These are phyloP conservation scores for Zhuqinia jingwanae DNA, from an alignment of 2,888 invertebrate species.

Conservation along the genomic window DNA sequence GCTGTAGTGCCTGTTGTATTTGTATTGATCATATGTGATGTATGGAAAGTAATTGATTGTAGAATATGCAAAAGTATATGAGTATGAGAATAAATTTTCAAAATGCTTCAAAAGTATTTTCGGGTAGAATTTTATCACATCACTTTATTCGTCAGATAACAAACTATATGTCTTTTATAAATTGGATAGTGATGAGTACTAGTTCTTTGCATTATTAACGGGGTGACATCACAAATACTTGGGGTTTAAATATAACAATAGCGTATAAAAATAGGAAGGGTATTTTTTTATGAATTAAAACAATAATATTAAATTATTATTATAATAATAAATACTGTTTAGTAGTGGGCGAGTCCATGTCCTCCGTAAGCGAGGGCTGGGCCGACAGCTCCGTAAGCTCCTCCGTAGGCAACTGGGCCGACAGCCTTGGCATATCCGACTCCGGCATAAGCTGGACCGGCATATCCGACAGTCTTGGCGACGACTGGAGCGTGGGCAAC, in stretches of 20 bases:
- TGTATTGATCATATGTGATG: too few relatives aligned
- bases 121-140: constrained; percentile 14
- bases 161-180: neutral
- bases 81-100: too few relatives aligned
- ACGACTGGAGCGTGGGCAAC: constrained; percentile 50
- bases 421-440: constrained; percentile 37
- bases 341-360: constrained; percentile 32
- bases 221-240: constrained; percentile 38
- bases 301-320: constrained; percentile 37
- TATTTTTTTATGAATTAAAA: neutral
- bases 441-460: constrained; percentile 21
- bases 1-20: too few relatives aligned
- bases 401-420: constrained; percentile 11
- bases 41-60: too few relatives aligned
- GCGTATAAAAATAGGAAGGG: constrained; percentile 45
- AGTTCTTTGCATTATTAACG: constrained; percentile 16
- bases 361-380: constrained; percentile 15
- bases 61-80: too few relatives aligned
- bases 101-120: neutral
- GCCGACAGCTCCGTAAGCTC: constrained; percentile 51
- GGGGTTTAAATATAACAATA: neutral
- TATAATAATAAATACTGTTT: constrained; percentile 60
- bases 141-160: constrained; percentile 37
- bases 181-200: neutral
- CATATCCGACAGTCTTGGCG: constrained; percentile 13